Percentiles rank a stretch among this genome's conserved stretches.
These are phyloP conservation scores for Clarias gariepinus DNA, from an alignment of 2,113 vertebrate genomes.

Conservation along the genomic window DNA sequence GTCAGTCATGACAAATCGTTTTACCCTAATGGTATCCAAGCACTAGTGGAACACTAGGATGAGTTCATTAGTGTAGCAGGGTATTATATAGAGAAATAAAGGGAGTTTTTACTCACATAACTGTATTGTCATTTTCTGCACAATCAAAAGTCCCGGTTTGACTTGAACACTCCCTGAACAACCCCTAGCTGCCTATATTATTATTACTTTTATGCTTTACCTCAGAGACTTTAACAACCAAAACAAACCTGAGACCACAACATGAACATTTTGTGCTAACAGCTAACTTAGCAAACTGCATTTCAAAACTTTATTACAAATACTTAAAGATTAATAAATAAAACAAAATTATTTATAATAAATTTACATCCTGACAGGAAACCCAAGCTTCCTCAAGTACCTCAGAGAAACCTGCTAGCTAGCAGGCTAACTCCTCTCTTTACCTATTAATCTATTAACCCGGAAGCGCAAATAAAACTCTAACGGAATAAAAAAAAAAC, in stretches of 20 bases:
- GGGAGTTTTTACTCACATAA: too few species aligned
- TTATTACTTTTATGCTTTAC: background rate
- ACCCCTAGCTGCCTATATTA: background rate
- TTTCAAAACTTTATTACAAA: background rate
- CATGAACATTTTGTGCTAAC: background rate
- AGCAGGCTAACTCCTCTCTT: background rate
- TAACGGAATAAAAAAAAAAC: background rate
- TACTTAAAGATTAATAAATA: background rate
- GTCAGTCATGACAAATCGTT: too few species aligned
- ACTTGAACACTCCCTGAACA: too few species aligned
- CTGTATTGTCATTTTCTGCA: too few species aligned
- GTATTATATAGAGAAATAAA: too few species aligned
- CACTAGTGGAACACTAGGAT: too few species aligned
- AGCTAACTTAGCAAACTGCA: too few species aligned
- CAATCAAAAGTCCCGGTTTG: too few species aligned
- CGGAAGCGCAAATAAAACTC: background rate
- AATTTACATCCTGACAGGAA: constrained; percentile 3
- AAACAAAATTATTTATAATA: background rate
- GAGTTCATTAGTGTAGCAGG: too few species aligned
- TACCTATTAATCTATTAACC: background rate
- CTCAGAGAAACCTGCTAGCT: background rate
- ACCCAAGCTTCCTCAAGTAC: background rate
- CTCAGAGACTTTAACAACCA: background rate
- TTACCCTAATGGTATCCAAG: too few species aligned
- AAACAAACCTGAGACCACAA: background rate